phyloP scores from a whole-genome alignment of 1,140 invertebrate genomes.

The Drosophila prosaltans region DNA sequence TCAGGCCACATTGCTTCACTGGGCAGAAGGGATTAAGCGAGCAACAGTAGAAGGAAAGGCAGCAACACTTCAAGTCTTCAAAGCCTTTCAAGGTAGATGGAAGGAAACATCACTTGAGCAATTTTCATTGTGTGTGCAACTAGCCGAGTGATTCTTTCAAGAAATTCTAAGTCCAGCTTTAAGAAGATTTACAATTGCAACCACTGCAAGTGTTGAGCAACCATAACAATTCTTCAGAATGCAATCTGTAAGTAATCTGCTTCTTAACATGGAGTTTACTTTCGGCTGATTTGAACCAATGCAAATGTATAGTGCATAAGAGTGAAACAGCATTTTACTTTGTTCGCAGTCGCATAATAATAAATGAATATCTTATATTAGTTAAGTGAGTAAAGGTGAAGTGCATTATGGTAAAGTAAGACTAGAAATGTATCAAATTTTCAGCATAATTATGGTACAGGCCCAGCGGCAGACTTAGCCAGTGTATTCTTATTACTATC shows the following conservation, averaged over 20 bases:
- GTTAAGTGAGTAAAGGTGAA: no score
- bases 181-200: background rate
- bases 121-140: constrained; percentile 10
- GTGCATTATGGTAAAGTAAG: no score
- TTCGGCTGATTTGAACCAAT: background rate
- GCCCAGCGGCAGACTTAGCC: no score
- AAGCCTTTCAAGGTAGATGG: background rate
- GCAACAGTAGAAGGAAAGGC: background rate
- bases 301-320: no score
- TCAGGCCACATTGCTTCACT: constrained; percentile 41
- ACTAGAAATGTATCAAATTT: no score
- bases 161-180: background rate
- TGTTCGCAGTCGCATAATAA: no score
- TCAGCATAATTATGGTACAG: no score
- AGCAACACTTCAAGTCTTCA: background rate
- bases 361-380: no score
- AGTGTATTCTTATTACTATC: no score
- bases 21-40: constrained; percentile 31
- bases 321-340: no score
- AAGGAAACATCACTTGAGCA: constrained; percentile 1
- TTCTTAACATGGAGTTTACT: background rate
- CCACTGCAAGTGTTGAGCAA: background rate
- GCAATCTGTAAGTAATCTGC: background rate
- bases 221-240: background rate
- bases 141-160: background rate